Conservation (phyloP, 2,113 vertebrate species). For the Mormyrus lacerda region DNA sequence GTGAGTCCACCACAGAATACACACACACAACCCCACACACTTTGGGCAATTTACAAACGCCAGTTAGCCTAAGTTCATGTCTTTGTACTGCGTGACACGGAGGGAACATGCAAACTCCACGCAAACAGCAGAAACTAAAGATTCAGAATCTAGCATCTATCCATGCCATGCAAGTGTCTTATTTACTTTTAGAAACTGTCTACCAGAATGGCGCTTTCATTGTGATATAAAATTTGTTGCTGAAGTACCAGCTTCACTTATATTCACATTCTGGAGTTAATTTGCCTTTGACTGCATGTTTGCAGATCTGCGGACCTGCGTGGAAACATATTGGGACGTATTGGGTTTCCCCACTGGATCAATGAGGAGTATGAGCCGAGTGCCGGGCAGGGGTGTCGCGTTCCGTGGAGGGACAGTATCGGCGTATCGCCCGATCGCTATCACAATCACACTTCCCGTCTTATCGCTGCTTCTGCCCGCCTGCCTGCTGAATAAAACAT, state of each 20-base stretch:
- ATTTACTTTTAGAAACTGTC: neutral
- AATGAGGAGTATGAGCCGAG: constrained; percentile 37
- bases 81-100: neutral
- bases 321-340: constrained; percentile 54
- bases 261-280: neutral
- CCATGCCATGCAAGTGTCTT: neutral
- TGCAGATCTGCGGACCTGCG: constrained; percentile 40
- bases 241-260: neutral
- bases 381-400: constrained; percentile 44
- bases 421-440: constrained; percentile 57
- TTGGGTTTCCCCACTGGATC: constrained; percentile 50
- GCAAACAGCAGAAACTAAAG: neutral
- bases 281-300: constrained; percentile 1
- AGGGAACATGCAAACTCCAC: neutral
- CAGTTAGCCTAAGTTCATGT: neutral
- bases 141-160: neutral
- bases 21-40: neutral
- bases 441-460: constrained; percentile 67
- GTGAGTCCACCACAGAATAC: neutral
- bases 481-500: constrained; percentile 63
- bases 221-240: neutral
- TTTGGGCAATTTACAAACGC: neutral
- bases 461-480: constrained; percentile 48
- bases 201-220: neutral
- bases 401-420: constrained; percentile 53